A percentile compares a stretch with the other conserved stretches of the same genome.
Evolutionary conservation across 2,113 vertebrate genomes (phyloP).

Genomic region (Lamprologus tigripictilis): DNA sequence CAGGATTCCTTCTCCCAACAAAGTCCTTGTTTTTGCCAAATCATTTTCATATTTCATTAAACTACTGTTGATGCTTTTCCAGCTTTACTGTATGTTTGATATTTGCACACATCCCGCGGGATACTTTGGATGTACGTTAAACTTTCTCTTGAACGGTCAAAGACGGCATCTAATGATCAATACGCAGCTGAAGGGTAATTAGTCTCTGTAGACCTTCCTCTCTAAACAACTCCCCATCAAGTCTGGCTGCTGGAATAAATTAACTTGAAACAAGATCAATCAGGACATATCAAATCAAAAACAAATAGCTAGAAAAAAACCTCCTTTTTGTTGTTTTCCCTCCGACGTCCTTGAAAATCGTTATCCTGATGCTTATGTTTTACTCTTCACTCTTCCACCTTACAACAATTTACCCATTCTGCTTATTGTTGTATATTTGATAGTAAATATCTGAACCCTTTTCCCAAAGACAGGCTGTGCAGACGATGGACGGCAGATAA

Average conservation of each 20-base stretch:
- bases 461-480: neutral
- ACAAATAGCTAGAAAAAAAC: fast-evolving
- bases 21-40: neutral
- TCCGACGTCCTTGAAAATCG: fast-evolving
- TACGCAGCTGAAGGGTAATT: conserved; percentile 37
- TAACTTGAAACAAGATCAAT: conserved; percentile 34
- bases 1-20: neutral
- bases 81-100: neutral
- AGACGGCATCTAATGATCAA: conserved; percentile 21
- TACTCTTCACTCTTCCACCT: neutral
- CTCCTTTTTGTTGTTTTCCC: neutral
- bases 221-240: conserved; percentile 6
- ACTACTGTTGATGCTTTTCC: neutral
- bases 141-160: neutral
- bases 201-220: conserved; percentile 30
- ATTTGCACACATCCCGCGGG: neutral
- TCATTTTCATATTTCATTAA: neutral
- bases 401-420: neutral
- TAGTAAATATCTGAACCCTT: neutral
- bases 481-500: neutral
- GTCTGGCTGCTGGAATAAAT: conserved; percentile 29
- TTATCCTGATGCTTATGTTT: neutral
- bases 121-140: neutral
- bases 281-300: neutral
- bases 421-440: neutral